Base-by-base conservation (phyloP, 1,140 invertebrate species). In the Bombus vancouverensis region DNA sequence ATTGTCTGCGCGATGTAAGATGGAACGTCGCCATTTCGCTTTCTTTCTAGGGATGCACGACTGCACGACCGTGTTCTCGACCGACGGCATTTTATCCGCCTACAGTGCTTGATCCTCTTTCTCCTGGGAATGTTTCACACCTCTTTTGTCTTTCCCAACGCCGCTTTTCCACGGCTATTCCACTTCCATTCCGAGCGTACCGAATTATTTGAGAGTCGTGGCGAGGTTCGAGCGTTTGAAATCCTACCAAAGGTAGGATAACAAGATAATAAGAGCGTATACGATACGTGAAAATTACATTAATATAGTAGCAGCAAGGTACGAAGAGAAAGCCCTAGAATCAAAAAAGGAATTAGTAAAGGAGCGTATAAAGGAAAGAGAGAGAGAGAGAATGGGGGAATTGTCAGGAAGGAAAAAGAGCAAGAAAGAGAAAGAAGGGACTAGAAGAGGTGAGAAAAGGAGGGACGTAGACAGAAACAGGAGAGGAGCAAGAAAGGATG, bases 161-260 rank as follows among this genome's bases (percentile, higher is more conserved):
- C 34, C 10, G 47, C 34, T 18, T 70, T 12, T 39, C 34, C 62
- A 47, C 62, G 25, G n/a, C 37, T 34, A 34, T 25, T 28, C 57
- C n/a, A 59, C 37, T 80, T 47, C 39, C 88, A 89, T 88, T 81
- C 85, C 90, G 90, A 92, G 91, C 92, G 91, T 90, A 93, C 91
- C 91, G 92, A 90, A 93, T 93, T 92, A 91, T 93, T 93, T 87
- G 84, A 28, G 25, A 5, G 37, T 12, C 22, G 10, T 15, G 13
- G 2, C n/a, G n/a, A 10, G 28, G 2, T 44, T 47, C 10, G 12
- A 71, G 28, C 28, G 10, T 62, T 59, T 59, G 28, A n/a, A n/a
- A 59, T 59, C 3, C 12, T 28, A 62, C 18, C 15, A 18, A 53
- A 22, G 15, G 15, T 53, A 22, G 18, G 5, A 22, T 22, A 8